Evolutionary conservation across 1,140 invertebrate genomes (phyloP), one percentile per base, ranked within the genome.

Genomic region (Heliconius hewitsoni): DNA sequence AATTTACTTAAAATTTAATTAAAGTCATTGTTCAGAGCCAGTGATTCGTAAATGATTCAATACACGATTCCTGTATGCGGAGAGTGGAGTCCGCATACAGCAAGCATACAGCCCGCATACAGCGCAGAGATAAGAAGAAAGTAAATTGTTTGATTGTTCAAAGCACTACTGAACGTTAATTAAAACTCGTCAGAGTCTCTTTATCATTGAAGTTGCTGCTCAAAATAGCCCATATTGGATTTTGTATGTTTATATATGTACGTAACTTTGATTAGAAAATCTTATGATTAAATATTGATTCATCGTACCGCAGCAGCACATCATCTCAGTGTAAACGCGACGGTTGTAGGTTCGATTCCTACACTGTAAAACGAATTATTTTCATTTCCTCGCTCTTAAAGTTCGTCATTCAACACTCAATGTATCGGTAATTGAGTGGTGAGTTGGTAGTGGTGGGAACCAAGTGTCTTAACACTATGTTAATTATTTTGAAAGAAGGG

Each of bases 71-170:
- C 13, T 46, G 3, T 4, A 4, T 16, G 13, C 42, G 42, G 42
- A 13, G 42, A 16, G 42, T 4, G 42, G 42, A 13, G 42, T 3
- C 11, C 11, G 42, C 2, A 1, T 34, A 34, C 34, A 34, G 34
- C 42, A 11, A 0, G 42, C 11, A 11, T 13, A 34, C 34, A 34
- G 60, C 60, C 60, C 60, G 23, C 11, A 66, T 66, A 13, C 11
- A 66, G 11, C 60, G 16, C 60, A 30, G 60, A 57, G n/a, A 66
- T 66, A 30, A 66, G 60, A 66, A 66, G 60, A 30, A 66, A 66
- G 60, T 30, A 66, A 66, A 66, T n/a, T 66, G 60, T 66, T 66
- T 66, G 60, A 30, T 66, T 66, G 60, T 9, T 30, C 60, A 66
- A 66, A 66, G 60, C n/a, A 66, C 23, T n/a, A 27, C 60, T 16